A percentile compares a stretch with the other conserved stretches of the same genome.
These are phyloP conservation scores for Protodeltote pygarga DNA, from an alignment of 2,888 invertebrate genomes.

Conservation along the genomic window DNA sequence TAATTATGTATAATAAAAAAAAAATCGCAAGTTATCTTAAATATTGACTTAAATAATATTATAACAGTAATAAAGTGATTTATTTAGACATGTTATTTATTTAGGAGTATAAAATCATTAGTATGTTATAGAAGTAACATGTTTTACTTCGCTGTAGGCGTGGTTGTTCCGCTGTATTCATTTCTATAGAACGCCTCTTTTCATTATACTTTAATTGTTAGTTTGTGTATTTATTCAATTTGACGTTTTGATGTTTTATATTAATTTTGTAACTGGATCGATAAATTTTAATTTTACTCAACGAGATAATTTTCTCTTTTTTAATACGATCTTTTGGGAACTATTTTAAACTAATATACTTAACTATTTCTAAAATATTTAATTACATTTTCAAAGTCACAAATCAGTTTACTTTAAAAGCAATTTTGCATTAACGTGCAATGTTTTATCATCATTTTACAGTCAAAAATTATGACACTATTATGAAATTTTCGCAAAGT, in stretches of 20 bases:
- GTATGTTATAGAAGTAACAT: constrained; percentile 1
- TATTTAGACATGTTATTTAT: constrained; percentile 16
- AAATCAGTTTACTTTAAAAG: constrained; percentile 3
- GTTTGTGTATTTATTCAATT: constrained; percentile 30
- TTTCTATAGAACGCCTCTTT: constrained; percentile 44
- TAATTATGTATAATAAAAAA: too few species aligned
- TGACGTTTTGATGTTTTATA: constrained; percentile 1
- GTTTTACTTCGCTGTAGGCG: constrained; percentile 30
- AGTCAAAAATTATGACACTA: background rate
- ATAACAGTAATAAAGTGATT: background rate
- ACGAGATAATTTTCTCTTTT: too few species aligned
- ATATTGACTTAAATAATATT: background rate
- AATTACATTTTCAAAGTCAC: background rate
- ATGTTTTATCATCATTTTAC: constrained; percentile 23
- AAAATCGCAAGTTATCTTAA: too few species aligned
- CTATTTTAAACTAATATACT: too few species aligned
- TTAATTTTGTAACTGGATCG: background rate
- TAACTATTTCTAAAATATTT: too few species aligned
- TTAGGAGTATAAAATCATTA: constrained; percentile 9
- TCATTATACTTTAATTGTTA: constrained; percentile 30
- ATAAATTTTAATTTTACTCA: background rate
- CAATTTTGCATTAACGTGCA: constrained; percentile 26
- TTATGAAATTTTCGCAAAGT: background rate
- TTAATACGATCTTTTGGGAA: too few species aligned
- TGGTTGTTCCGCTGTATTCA: constrained; percentile 33